phyloP scores from a whole-genome alignment of 1,140 invertebrate species.

The Drosophila busckii region DNA sequence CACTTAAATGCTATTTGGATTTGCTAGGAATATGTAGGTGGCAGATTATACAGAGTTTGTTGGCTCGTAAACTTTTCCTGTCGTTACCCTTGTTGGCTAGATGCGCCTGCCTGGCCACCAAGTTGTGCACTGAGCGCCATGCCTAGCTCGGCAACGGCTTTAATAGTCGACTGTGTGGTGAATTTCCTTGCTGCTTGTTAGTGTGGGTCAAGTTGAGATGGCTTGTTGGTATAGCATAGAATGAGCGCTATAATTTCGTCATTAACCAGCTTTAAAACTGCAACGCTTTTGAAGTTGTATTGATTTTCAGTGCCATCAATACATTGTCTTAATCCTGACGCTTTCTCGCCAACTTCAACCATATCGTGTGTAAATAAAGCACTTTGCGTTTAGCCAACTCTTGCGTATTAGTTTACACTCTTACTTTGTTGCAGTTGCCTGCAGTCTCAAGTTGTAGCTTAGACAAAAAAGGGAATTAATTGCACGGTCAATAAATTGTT shows the following conservation, averaged over 20 bases:
- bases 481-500: neutral
- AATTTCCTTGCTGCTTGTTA: conserved; percentile 35
- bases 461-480: neutral
- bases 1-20: conserved; percentile 15
- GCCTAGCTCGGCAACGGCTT: conserved; percentile 33
- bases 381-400: conserved; percentile 9
- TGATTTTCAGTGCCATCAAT: conserved; percentile 29
- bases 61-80: neutral
- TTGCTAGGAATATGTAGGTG: neutral
- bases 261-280: conserved; percentile 38
- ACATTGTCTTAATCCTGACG: conserved; percentile 23
- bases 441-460: neutral
- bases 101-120: conserved; percentile 35
- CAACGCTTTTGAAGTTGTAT: conserved; percentile 46
- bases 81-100: conserved; percentile 28
- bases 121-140: conserved; percentile 49
- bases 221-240: conserved; percentile 6
- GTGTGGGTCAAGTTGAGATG: conserved; percentile 39
- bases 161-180: conserved; percentile 56
- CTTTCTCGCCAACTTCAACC: conserved; percentile 41
- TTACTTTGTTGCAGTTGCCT: conserved; percentile 21
- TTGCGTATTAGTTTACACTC: conserved; percentile 23
- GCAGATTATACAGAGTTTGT: conserved; percentile 9
- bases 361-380: conserved; percentile 46
- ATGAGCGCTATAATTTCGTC: conserved; percentile 42